Conservation (phyloP, 2,888 invertebrate genomes). For the Sepiola atlantica region DNA sequence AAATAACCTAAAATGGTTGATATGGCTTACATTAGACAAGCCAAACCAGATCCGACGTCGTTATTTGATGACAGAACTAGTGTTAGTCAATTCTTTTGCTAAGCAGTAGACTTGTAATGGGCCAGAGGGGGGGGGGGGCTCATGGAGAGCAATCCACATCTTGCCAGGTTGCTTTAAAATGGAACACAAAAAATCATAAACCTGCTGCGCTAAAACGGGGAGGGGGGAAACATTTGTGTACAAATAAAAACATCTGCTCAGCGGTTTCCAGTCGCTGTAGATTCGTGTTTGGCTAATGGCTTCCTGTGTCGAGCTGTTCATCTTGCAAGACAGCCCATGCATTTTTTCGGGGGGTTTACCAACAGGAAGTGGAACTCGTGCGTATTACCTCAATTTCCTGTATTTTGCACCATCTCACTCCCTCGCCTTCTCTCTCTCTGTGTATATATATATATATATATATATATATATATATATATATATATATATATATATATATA, state of each 20-base stretch:
- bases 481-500: too few species aligned
- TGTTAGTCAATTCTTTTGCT: neutral
- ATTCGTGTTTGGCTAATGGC: neutral
- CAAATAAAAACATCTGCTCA: neutral
- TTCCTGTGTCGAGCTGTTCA: neutral
- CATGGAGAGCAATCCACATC: neutral
- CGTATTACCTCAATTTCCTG: constrained; percentile 17
- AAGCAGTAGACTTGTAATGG: neutral
- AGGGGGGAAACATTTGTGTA: neutral
- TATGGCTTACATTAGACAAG: too few species aligned
- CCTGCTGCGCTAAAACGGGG: neutral
- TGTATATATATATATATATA: too few species aligned
- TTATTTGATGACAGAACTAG: neutral
- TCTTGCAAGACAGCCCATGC: constrained; percentile 23
- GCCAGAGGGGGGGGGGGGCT: neutral
- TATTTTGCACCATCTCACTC: neutral
- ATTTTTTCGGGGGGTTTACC: neutral
- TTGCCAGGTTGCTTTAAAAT: neutral
- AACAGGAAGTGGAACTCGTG: neutral
- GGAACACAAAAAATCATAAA: neutral
- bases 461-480: too few species aligned
- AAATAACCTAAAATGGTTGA: too few species aligned
- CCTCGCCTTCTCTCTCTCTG: too few species aligned
- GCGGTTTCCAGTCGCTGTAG: neutral
- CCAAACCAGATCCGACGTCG: neutral